Evolutionary conservation across 2,888 invertebrate genomes (phyloP).

Genomic region (Chymomyza procnemis): DNA sequence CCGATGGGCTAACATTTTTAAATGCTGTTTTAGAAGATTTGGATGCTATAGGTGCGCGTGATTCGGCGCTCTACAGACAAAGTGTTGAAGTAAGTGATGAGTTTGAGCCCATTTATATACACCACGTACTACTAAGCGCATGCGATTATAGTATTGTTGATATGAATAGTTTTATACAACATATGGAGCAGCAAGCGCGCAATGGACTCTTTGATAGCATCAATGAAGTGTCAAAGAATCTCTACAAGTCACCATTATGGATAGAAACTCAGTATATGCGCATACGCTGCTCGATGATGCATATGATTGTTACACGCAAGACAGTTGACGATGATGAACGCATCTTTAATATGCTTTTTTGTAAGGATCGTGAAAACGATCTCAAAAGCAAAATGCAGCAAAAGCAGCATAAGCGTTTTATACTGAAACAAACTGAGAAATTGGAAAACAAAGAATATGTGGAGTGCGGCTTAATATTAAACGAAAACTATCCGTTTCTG

Average conservation of each 20-base stretch:
- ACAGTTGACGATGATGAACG: slow-evolving; percentile 72
- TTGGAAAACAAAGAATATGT: slow-evolving; percentile 76
- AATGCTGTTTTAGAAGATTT: slow-evolving; percentile 74
- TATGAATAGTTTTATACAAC: slow-evolving; percentile 65
- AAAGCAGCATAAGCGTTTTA: slow-evolving; percentile 77
- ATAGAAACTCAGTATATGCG: slow-evolving; percentile 77
- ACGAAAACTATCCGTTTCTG: slow-evolving; percentile 75
- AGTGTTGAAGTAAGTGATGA: slow-evolving; percentile 74
- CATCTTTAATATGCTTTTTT: slow-evolving; percentile 74
- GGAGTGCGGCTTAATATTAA: slow-evolving; percentile 75
- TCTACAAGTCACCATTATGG: slow-evolving; percentile 76
- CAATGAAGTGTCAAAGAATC: slow-evolving; percentile 66
- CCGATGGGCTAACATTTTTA: slow-evolving; percentile 68
- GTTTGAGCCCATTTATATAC: slow-evolving; percentile 75
- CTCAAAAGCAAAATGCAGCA: slow-evolving; percentile 72
- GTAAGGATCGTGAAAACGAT: slow-evolving; percentile 74
- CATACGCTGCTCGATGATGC: slow-evolving; percentile 76
- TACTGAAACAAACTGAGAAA: slow-evolving; percentile 77
- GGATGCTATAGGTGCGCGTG: slow-evolving; percentile 69
- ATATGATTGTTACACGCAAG: slow-evolving; percentile 73
- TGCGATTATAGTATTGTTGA: slow-evolving; percentile 73
- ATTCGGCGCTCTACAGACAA: slow-evolving; percentile 74
- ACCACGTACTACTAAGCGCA: slow-evolving; percentile 74
- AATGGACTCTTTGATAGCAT: slow-evolving; percentile 73
- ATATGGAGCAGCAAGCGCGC: slow-evolving; percentile 75